These are phyloP conservation scores for Parnassius apollo DNA, from an alignment of 2,888 invertebrate species.

Conservation along the genomic window DNA sequence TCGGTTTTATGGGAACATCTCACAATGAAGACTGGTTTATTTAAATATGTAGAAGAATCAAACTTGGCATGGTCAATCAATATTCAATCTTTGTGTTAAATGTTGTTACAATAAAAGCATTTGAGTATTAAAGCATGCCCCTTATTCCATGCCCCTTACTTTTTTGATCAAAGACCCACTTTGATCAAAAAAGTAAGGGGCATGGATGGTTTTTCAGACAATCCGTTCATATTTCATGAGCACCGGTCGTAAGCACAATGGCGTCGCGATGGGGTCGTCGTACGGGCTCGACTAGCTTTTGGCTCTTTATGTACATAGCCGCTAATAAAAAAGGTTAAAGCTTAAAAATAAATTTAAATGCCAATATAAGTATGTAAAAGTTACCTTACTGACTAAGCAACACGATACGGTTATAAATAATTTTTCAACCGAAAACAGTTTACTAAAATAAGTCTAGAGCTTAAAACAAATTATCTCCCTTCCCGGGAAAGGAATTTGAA, in stretches of 20 bases:
- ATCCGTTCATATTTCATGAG: slow-evolving; percentile 76
- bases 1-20: slow-evolving; percentile 48
- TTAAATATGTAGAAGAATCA: slow-evolving; percentile 46
- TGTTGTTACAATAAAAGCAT: slow-evolving; percentile 1
- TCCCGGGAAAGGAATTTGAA: slow-evolving; percentile 33
- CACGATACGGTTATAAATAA: too few species aligned
- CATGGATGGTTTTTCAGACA: slow-evolving; percentile 64
- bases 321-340: too few species aligned
- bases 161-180: background rate
- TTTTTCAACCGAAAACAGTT: too few species aligned
- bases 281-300: slow-evolving; percentile 54
- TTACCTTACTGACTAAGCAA: too few species aligned
- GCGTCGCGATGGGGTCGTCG: slow-evolving; percentile 74
- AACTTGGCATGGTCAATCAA: slow-evolving; percentile 33
- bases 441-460: background rate
- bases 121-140: background rate
- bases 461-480: slow-evolving; percentile 11
- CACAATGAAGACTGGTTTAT: slow-evolving; percentile 59
- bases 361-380: too few species aligned
- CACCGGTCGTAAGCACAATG: slow-evolving; percentile 66
- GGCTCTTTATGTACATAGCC: slow-evolving; percentile 32
- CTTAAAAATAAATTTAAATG: too few species aligned
- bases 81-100: slow-evolving; percentile 27
- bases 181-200: slow-evolving; percentile 35
- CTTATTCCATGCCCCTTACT: too few species aligned